These are phyloP conservation scores for Pica pica DNA, from an alignment of 2,113 vertebrate genomes.

Conservation along the genomic window DNA sequence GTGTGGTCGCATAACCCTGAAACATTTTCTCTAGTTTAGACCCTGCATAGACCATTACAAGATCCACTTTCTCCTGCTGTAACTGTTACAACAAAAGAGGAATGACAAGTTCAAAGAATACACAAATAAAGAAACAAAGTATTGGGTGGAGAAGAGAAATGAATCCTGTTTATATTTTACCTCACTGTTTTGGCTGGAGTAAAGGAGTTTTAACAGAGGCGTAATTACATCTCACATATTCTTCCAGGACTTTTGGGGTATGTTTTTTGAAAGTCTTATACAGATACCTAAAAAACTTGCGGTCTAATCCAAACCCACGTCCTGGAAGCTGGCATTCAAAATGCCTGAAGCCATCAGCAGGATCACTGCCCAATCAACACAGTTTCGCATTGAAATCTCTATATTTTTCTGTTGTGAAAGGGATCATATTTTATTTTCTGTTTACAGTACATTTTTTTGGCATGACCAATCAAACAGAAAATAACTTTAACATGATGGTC, in stretches of 20 bases:
- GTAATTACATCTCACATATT: not conserved
- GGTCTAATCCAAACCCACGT: not conserved
- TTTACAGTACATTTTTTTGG: not conserved
- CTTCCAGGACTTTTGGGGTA: not conserved
- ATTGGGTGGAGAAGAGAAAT: not conserved
- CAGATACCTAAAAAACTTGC: not conserved
- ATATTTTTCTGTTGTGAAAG: not conserved
- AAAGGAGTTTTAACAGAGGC: not conserved
- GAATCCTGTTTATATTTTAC: not conserved
- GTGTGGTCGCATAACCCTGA: not conserved
- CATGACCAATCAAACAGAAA: not conserved
- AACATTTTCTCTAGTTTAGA: not conserved
- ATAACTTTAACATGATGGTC: not conserved
- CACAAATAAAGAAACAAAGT: not conserved
- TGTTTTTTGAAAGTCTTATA: not conserved
- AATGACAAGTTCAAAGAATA: not conserved
- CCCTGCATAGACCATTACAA: not conserved
- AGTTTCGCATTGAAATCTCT: not conserved
- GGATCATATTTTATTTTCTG: not conserved
- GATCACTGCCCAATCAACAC: not conserved
- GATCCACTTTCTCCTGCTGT: not conserved
- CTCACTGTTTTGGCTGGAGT: not conserved
- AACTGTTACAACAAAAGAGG: not conserved
- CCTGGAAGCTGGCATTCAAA: not conserved
- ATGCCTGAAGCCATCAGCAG: not conserved